Base-by-base conservation (phyloP, 2,888 invertebrate genomes). In the Drosophila pseudotakahashii region DNA sequence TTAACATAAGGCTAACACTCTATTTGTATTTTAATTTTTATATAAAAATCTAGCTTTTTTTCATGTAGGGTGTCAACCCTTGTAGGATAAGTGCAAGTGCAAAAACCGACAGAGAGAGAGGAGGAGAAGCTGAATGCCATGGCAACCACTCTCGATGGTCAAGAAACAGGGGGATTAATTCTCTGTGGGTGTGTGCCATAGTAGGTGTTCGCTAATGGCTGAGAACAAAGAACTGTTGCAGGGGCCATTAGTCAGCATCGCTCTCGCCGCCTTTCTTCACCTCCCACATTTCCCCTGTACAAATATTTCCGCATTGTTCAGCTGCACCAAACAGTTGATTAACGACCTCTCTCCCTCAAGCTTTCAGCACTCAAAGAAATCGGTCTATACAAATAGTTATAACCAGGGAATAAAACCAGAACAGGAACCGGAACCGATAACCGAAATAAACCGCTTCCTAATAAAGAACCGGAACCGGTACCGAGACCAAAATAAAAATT, bases 171-270 rank as follows among this genome's bases (percentile, higher is more conserved):
- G 54, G 59, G 34, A 48, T 48, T 36, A 42, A 42, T 63, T 48
- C 52, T 48, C 53, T 42, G 66, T 32, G 58, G 30, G 30, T 14
- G 57, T 36, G 61, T 48, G 30, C 57, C 52, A 19, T 41, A 13
- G 58, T 58, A 62, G 62, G 62, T 72, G 81, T 67, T 79, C 73
- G 39, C 62, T 67, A 75, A 79, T 77, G 67, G 60, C 39, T 58
- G 67, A 47, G 57, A 67, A 68, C 68, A 68, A 68, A 68, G 68
- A 68, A 68, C 68, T 52, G 68, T 68, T 67, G 68, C 67, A 50
- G 55, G 50, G 67, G 67, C 67, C 63, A 66, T 66, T 66, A 66
- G 64, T 66, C 64, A 66, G 64, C 39, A 37, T 26, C 11, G 11
- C 48, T 10, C 39, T 47, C 47, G 30, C 37, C 32, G 11, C 11